phyloP scores from a whole-genome alignment of 2,113 vertebrate genomes.

The Nothocercus nigrocapillus region DNA sequence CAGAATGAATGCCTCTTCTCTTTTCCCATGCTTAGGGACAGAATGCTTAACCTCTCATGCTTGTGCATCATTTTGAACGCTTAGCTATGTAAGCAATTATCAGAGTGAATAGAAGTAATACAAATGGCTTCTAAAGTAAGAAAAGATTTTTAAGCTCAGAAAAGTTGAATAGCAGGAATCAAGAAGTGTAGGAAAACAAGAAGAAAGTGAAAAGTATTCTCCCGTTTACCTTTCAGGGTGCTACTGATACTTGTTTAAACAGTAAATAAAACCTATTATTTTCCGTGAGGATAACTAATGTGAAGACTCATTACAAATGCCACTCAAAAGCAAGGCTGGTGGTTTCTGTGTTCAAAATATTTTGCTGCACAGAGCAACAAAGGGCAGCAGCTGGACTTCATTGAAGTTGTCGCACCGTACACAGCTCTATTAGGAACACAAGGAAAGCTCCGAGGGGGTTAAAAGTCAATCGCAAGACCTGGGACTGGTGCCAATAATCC shows the following conservation, averaged over 20 bases:
- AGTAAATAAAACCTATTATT: not conserved
- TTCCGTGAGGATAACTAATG: not conserved
- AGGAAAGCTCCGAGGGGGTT: slow-evolving; percentile 49
- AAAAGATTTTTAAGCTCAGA: not conserved
- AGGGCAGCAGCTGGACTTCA: slow-evolving; percentile 22
- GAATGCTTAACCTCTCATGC: not conserved
- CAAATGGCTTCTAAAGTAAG: not conserved
- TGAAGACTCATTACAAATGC: not conserved
- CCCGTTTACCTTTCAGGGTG: not conserved
- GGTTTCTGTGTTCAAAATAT: slow-evolving; percentile 25
- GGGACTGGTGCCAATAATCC: slow-evolving; percentile 57
- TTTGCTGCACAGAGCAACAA: slow-evolving; percentile 15
- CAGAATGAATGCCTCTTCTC: not conserved
- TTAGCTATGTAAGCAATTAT: not conserved
- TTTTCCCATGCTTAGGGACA: not conserved
- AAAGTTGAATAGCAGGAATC: not conserved
- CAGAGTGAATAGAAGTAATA: not conserved
- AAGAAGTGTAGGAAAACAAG: not conserved
- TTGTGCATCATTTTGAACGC: not conserved
- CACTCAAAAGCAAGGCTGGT: not conserved
- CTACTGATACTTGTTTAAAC: not conserved
- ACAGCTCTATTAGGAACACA: slow-evolving; percentile 33
- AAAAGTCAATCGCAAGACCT: slow-evolving; percentile 58
- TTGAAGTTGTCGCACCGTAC: slow-evolving; percentile 9
- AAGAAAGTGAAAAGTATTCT: not conserved